A percentile compares a stretch with the other conserved stretches of the same genome.
Evolutionary conservation across 2,797 vertebrate genomes (phyloP).

Genomic region (Acanthornis magna): DNA sequence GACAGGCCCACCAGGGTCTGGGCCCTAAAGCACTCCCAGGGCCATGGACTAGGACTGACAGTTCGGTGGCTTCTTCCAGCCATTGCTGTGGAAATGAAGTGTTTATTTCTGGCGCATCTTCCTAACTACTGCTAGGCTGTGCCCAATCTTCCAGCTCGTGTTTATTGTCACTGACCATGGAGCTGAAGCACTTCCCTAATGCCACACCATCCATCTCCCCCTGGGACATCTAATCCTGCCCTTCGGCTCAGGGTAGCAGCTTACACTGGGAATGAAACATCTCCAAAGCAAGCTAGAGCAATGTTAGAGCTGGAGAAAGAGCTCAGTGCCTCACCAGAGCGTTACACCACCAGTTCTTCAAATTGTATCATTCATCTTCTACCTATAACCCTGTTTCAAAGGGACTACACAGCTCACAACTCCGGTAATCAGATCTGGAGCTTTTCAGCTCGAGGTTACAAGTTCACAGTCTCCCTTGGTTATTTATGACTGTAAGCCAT

Average conservation of each 20-base stretch:
- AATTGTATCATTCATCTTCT: not conserved
- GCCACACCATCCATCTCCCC: not conserved
- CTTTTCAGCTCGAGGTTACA: not conserved
- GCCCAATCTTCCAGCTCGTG: not conserved
- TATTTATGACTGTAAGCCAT: not conserved
- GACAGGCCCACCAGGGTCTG: not conserved
- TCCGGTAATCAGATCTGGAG: not conserved
- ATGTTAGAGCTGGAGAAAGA: not conserved
- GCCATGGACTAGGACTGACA: not conserved
- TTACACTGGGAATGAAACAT: not conserved
- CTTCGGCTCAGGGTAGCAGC: not conserved
- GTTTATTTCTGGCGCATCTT: not conserved
- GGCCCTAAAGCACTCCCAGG: not conserved
- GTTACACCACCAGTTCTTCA: not conserved
- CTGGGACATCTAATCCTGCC: not conserved
- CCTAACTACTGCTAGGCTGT: not conserved
- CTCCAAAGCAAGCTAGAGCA: not conserved
- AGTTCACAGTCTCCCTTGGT: not conserved
- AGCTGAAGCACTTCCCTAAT: not conserved
- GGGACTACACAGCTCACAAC: not conserved
- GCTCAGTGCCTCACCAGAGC: not conserved
- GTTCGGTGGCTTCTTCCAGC: not conserved
- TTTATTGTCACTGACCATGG: not conserved
- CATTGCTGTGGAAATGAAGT: not conserved
- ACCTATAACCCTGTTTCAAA: not conserved